Evolutionary conservation across 1,140 invertebrate genomes (phyloP).

Genomic region (Anthonomus grandis): DNA sequence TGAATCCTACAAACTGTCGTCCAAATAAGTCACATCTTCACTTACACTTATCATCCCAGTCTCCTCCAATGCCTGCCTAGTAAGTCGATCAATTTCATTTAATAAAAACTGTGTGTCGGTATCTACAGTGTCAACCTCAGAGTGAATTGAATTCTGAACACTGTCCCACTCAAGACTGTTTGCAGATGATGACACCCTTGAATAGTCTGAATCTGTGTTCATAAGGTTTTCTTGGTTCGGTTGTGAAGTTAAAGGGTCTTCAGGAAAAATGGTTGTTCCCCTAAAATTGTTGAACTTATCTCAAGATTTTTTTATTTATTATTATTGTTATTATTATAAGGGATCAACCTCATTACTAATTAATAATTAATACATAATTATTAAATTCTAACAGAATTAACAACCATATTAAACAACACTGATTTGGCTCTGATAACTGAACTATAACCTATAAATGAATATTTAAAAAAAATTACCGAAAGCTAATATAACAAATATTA

Average conservation of each 20-base stretch:
- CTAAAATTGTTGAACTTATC: too few relatives aligned
- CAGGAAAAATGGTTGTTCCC: constrained; percentile 19
- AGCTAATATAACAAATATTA: too few relatives aligned
- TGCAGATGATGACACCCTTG: constrained; percentile 54
- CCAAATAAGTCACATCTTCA: constrained; percentile 15
- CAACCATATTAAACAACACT: too few relatives aligned
- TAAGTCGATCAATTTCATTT: constrained; percentile 55
- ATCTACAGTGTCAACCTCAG: constrained; percentile 49
- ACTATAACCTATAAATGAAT: too few relatives aligned
- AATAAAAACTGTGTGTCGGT: constrained; percentile 54
- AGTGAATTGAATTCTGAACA: constrained; percentile 48
- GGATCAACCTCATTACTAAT: too few relatives aligned
- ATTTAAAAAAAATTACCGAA: too few relatives aligned
- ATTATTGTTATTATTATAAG: neutral
- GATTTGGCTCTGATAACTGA: too few relatives aligned
- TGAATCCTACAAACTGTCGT: constrained; percentile 22
- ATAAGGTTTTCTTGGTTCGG: too few relatives aligned
- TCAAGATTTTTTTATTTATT: too few relatives aligned
- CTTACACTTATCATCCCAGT: constrained; percentile 44
- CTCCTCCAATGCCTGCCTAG: constrained; percentile 53
- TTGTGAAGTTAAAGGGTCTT: constrained; percentile 13
- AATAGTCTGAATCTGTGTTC: constrained; percentile 52
- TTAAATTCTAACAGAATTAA: too few relatives aligned
- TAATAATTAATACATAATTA: too few relatives aligned
- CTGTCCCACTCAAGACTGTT: constrained; percentile 59